Evolutionary conservation across 1,140 invertebrate species (phyloP), one percentile per base, ranked within the genome.

Genomic region (Tribolium castaneum): DNA sequence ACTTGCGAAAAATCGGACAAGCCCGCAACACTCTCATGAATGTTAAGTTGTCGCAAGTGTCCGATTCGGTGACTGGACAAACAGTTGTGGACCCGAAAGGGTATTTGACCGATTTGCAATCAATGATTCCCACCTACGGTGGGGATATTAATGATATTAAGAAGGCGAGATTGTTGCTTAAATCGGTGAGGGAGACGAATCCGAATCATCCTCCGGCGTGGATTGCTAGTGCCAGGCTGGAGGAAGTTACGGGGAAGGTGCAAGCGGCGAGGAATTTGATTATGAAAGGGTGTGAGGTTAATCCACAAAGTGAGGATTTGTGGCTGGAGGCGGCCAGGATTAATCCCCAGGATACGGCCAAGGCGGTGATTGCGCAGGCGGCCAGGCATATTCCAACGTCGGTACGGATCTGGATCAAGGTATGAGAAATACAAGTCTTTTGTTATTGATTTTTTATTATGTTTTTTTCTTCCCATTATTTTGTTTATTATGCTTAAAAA

Each of bases 21-120:
- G 99, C 99, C 0, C 92, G 98, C 87, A 99, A 99, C 87, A 98
- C 97, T n/a, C 88, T 99, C 1, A 99, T 99, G 98, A 98, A 98
- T 85, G 98, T 99, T 0, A 98, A 99, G 88, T 87, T 99, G 4
- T 99, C 96, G 62, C 98, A 99, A 84, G 89, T 98, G 9, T 99
- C 98, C 0, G 98, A 99, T 89, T 99, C 98, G 5, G 98, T 99
- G 0, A 95, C 94, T 25, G 99, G 99, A 3, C 99, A 99, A 89
- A 99, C 99, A 13, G 98, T 99, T 0, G 98, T 99, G 1, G 99
- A 99, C 90, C 98, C 99, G 0, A 99, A 99, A 88, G 98, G 98
- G 7, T 99, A 99, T 86, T 89, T 99, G 6, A 99, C 99, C 3
- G 98, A 99, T 88, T 88, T 99, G 30, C 98, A 99, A 85, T 98